A percentile compares a stretch with the other conserved stretches of the same genome.
Evolutionary conservation across 2,113 vertebrate species (phyloP).

Genomic region (Genyomyrus donnyi): DNA sequence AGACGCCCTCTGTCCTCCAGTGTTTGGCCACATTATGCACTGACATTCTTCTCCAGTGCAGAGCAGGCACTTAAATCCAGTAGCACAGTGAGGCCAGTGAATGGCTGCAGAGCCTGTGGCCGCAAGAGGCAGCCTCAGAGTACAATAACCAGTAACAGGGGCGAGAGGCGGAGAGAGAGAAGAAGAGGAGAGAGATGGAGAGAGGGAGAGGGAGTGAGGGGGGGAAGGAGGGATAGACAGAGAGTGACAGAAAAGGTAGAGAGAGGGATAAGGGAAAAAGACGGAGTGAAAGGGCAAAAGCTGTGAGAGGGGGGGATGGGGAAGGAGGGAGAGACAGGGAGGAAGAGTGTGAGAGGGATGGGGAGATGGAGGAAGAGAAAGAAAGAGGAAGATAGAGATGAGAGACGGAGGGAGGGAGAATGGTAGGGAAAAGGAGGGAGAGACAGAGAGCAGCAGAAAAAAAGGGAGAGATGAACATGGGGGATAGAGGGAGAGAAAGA

Average conservation of each 20-base stretch:
- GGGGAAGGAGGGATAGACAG: not conserved
- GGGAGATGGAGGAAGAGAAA: not conserved
- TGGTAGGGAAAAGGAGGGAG: not conserved
- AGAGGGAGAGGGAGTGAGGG: not conserved
- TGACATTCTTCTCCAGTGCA: conserved; percentile 39
- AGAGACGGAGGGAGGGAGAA: not conserved
- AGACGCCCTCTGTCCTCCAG: conserved; percentile 53
- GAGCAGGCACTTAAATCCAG: conserved; percentile 44
- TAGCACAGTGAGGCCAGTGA: conserved; percentile 42
- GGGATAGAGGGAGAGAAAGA: not conserved
- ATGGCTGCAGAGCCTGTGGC: conserved; percentile 48
- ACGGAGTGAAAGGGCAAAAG: not conserved
- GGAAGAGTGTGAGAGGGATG: not conserved
- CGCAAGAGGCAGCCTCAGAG: conserved; percentile 30
- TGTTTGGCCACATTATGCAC: conserved; percentile 39
- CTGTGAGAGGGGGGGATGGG: not conserved
- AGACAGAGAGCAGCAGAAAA: not conserved
- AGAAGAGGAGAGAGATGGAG: not conserved
- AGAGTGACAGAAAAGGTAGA: not conserved
- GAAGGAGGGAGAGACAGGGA: not conserved
- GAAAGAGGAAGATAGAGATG: not conserved
- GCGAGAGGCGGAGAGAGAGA: conserved; percentile 26
- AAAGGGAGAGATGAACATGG: not conserved
- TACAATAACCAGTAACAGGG: conserved; percentile 50
- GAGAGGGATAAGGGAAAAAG: not conserved